Evolutionary conservation across 2,797 vertebrate species (phyloP), one percentile per base, ranked within the genome.

Genomic region (Zenarchopterus dispar): DNA sequence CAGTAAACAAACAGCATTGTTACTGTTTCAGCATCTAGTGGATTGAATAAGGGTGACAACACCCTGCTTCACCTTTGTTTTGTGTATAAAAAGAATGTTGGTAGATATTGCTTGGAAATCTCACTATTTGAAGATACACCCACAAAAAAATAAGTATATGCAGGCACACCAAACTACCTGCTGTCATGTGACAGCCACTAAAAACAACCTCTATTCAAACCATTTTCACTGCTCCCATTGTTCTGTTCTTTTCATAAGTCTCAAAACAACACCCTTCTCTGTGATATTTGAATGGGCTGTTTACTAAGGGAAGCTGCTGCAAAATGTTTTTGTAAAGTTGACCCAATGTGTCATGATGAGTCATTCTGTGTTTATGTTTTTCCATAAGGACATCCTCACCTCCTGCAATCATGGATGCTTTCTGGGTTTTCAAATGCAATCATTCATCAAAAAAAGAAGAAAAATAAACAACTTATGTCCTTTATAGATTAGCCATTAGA

Each of bases 361-460:
- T 85, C 76, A 85, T 5, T 2, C n/a, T 2, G 33, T 77, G 46
- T 85, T 80, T 78, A 63, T 50, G 19, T n/a, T 61, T 77, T 59
- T 78, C 36, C 72, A 13, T 74, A 70, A 45, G 61, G 44, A 70
- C 64, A 70, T 71, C 39, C 55, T 23, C 66, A 43, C 51, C 66
- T 73, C 58, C 63, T 64, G 56, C 61, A 21, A 26, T 45, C 22
- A 22, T 36, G 47, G 60, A 63, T 39, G 61, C 33, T 51, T n/a
- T 7, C 41, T 57, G 41, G 5, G 43, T 69, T 60, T 48, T 16
- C 47, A 23, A 18, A 47, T 73, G 53, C 53, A 52, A 45, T 47
- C 56, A 42, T 58, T 62, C 50, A 62, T 10, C 39, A 31, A 62
- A 24, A 36, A 13, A 11, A 36, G 2, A 36, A 10, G 13, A 10